Evolutionary conservation across 1,140 invertebrate species (phyloP).

Genomic region (Trachymyrmex cornetzi): DNA sequence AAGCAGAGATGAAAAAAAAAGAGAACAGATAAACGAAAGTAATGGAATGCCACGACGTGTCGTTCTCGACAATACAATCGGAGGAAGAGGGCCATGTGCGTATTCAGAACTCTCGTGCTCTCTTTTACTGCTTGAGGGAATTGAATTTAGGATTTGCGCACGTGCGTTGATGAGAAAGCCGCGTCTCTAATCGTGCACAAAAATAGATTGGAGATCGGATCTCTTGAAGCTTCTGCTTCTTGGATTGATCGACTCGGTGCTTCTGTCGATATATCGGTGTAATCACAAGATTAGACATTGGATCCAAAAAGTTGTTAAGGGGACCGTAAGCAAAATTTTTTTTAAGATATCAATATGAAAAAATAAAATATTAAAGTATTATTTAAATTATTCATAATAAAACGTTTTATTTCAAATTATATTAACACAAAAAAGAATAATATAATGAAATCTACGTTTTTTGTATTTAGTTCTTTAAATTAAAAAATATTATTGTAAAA

Average conservation of each 20-base stretch:
- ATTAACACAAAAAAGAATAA: too few relatives aligned
- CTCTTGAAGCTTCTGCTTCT: not conserved
- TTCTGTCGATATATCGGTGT: not conserved
- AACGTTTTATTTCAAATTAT: too few relatives aligned
- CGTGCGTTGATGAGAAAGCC: not conserved
- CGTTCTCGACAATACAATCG: constrained; percentile 63
- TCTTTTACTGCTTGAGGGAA: constrained; percentile 1
- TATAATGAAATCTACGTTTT: too few relatives aligned
- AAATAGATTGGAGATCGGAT: constrained; percentile 18
- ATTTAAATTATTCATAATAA: too few relatives aligned
- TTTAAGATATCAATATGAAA: too few relatives aligned
- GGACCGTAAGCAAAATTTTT: too few relatives aligned
- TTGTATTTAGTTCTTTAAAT: too few relatives aligned
- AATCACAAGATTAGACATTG: not conserved
- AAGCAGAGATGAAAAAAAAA: not conserved
- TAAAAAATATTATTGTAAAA: too few relatives aligned
- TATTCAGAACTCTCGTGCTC: constrained; percentile 30
- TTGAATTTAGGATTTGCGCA: constrained; percentile 47
- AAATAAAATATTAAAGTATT: too few relatives aligned
- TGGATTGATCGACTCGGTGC: not conserved
- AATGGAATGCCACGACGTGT: not conserved
- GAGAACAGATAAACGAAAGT: constrained; percentile 12
- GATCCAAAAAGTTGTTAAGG: too few relatives aligned
- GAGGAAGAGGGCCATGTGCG: constrained; percentile 74
- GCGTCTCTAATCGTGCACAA: constrained; percentile 1